Evolutionary conservation across 2,888 invertebrate species (phyloP).

Genomic region (Alloplasta piceator): DNA sequence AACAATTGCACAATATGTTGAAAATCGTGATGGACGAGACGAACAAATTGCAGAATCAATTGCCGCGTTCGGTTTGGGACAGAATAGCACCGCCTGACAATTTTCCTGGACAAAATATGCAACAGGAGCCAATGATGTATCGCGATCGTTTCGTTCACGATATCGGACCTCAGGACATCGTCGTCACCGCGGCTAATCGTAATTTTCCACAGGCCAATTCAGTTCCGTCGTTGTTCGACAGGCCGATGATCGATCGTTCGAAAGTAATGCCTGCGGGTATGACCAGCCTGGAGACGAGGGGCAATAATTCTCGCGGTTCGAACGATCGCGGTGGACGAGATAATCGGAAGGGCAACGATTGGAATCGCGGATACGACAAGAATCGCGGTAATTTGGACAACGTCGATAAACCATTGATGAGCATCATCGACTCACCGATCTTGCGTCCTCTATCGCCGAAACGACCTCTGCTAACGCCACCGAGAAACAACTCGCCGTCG

Average conservation of each 20-base stretch:
- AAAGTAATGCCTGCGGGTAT: slow-evolving; percentile 51
- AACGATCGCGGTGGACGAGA: slow-evolving; percentile 42
- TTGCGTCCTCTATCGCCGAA: slow-evolving; percentile 58
- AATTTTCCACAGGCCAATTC: slow-evolving; percentile 64
- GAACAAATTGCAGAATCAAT: slow-evolving; percentile 78
- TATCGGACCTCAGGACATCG: slow-evolving; percentile 73
- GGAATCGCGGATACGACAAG: slow-evolving; percentile 62
- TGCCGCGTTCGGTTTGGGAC: slow-evolving; percentile 82
- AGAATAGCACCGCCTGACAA: slow-evolving; percentile 78
- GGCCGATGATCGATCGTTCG: slow-evolving; percentile 23
- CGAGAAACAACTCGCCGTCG: slow-evolving; percentile 44
- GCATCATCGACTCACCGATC: no score
- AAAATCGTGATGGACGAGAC: slow-evolving; percentile 80
- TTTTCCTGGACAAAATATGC: slow-evolving; percentile 25
- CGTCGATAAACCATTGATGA: slow-evolving; percentile 2
- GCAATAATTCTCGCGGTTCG: slow-evolving; percentile 67
- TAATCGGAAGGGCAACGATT: slow-evolving; percentile 62
- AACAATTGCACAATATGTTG: slow-evolving; percentile 79
- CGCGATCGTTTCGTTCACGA: slow-evolving; percentile 77
- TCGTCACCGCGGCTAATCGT: slow-evolving; percentile 75
- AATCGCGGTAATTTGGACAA: slow-evolving; percentile 27
- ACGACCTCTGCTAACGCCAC: slow-evolving; percentile 65
- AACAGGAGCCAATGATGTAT: slow-evolving; percentile 35
- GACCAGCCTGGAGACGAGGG: slow-evolving; percentile 45
- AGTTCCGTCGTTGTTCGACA: slow-evolving; percentile 44